Percentiles rank a stretch among this genome's conserved stretches.
Evolutionary conservation across 2,113 vertebrate genomes (phyloP).

Genomic region (Enhydra lutris): DNA sequence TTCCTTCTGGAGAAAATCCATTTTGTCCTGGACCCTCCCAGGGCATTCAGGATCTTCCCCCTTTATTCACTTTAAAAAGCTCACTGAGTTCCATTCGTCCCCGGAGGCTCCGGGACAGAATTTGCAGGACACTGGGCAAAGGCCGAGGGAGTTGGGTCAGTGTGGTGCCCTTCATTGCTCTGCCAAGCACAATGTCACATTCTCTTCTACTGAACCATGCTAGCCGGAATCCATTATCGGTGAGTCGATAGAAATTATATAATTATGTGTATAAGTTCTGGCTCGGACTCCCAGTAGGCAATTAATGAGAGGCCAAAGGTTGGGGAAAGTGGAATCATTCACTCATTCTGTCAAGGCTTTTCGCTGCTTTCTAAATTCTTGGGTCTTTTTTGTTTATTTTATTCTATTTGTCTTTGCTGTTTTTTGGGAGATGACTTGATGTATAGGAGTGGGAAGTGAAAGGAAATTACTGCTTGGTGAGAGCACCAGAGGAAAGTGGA

Average conservation of each 20-base stretch:
- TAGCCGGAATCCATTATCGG: background rate
- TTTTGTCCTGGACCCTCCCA: background rate
- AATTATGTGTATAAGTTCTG: background rate
- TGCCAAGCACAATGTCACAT: background rate
- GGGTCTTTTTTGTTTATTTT: background rate
- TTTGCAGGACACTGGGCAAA: background rate
- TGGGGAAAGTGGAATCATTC: background rate
- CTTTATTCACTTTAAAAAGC: background rate
- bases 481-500: background rate
- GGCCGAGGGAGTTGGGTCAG: background rate
- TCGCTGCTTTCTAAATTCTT: background rate
- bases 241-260: background rate
- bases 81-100: too few species aligned
- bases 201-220: background rate
- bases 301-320: background rate
- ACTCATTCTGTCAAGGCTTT: background rate
- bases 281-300: too few species aligned
- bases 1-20: background rate
- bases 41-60: rapidly evolving
- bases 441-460: background rate
- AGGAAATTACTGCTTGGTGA: background rate
- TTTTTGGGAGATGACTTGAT: background rate
- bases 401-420: background rate
- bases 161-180: too few species aligned
- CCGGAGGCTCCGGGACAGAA: background rate